phyloP scores from a whole-genome alignment of 2,888 invertebrate species.

The Troides oblongomaculatus region DNA sequence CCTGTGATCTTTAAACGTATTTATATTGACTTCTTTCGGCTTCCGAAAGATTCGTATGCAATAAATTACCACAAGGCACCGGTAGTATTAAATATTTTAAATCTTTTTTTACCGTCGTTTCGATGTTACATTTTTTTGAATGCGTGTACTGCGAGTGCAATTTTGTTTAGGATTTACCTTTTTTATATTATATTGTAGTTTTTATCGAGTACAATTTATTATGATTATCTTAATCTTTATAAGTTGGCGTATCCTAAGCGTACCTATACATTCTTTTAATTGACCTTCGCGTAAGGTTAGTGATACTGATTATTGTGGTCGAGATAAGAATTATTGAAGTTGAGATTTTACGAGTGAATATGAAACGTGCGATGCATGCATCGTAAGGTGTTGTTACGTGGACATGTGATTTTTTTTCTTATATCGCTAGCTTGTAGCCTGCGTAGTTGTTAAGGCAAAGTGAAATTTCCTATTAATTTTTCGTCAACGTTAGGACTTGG shows the following conservation, averaged over 20 bases:
- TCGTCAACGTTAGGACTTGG: constrained; percentile 46
- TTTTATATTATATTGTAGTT: constrained; percentile 54
- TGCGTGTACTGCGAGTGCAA: constrained; percentile 60
- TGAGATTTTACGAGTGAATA: constrained; percentile 57
- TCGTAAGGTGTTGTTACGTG: constrained; percentile 51
- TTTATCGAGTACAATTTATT: constrained; percentile 70
- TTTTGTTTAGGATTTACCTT: constrained; percentile 54
- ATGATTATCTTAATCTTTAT: constrained; percentile 63
- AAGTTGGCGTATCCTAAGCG: constrained; percentile 74
- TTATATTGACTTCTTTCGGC: constrained; percentile 60
- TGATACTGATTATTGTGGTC: constrained; percentile 75
- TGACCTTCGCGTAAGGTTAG: constrained; percentile 79
- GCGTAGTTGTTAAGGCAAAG: constrained; percentile 74
- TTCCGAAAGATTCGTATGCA: constrained; percentile 57
- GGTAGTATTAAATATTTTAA: constrained; percentile 75
- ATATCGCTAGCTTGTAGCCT: constrained; percentile 71
- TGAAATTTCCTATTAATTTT: constrained; percentile 68
- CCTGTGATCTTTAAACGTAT: constrained; percentile 57
- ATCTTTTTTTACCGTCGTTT: constrained; percentile 57
- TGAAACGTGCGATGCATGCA: constrained; percentile 62
- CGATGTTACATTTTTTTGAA: constrained; percentile 46
- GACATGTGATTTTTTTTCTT: constrained; percentile 71
- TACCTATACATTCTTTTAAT: constrained; percentile 79
- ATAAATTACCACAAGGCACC: constrained; percentile 56
- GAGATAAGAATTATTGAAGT: constrained; percentile 61